Evolutionary conservation across 2,113 vertebrate genomes (phyloP), one percentile per base, ranked within the genome.

Genomic region (Cisticola juncidis): DNA sequence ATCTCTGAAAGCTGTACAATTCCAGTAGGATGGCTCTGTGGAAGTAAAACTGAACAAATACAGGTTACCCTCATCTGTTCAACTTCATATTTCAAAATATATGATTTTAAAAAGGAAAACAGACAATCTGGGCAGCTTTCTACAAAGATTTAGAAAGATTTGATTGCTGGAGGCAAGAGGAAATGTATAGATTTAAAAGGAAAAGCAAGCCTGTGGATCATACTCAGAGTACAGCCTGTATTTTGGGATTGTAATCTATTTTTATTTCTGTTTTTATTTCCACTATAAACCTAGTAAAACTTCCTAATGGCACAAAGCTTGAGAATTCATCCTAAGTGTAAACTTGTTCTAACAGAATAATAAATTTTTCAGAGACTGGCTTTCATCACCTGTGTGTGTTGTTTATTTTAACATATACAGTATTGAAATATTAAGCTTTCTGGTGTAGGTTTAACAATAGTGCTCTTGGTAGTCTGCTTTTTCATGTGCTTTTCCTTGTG

Each of bases 211-310:
- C 33, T 47, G 8, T 77, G 95, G 91, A 95, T 95, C 88, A 88
- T 93, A 88, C 87, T 96, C 83, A 77, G 96, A 92, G 82, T 92
- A 95, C 93, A 93, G 96, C 88, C 69, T 96, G 87, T 93, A 94
- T 97, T 97, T 97, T 98, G 72, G 81, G 88, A 95, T 97, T 98
- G 96, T 96, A 96, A 94, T 97, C 89, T 97, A 97, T 97, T 98
- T 98, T 98, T 98, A 98, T 98, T 98, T 98, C 97, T 98, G 96
- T 98, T 98, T 98, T 97, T 97, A 92, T 98, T 95, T 97, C 92
- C 78, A 97, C 66, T 97, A 57, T 98, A 98, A 98, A 98, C 97
- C 71, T 90, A 96, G 95, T 98, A 98, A 98, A 98, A 95, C 95
- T 97, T 97, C 82, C 92, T 97, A 97, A 97, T 96, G 96, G 94